Evolutionary conservation across 2,797 vertebrate species (phyloP), one percentile per base, ranked within the genome.

Genomic region (Labeo calbasu): DNA sequence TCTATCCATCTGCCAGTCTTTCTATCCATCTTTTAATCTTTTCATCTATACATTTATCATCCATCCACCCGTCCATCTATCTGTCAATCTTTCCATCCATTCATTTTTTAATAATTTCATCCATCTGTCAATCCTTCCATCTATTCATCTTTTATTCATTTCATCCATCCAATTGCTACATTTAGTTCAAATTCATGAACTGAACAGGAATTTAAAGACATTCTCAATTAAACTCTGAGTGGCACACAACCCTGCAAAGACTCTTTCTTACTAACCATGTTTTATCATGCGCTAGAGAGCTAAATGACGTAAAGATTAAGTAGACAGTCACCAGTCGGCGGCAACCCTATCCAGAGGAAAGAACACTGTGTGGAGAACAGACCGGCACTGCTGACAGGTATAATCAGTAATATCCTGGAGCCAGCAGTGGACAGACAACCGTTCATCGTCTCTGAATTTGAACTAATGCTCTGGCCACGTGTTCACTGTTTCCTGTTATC

Each of bases 371-470:
- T 69, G 66, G 36, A 65, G 19, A 79, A 53, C 48, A 55, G 46
- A 57, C 66, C 5, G 17, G 12, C 46, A 77, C 55, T 40, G 79
- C 65, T 82, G 80, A 86, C 68, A 83, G 76, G 68, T 68, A 36
- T 79, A 73, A 68, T 68, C 76, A 68, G 66, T 66, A 59, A 83
- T 73, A 75, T 86, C 76, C 85, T 75, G 85, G 36, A 83, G 81
- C 17, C 75, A 73, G 63, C 19, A 53, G 12, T 40, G 66, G 15
- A 70, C 43, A 50, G 84, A 25, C 65, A 51, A 23, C 50, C 12
- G 11, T 75, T 77, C 81, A 65, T 25, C 8, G 75, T 82, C 66
- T 86, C 80, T 86, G 76, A 86, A 83, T 77, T 46, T 77, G 28
- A 69, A 48, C 75, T 82, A 65, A 55, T 72, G 32, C 40, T 65